Evolutionary conservation across 1,140 invertebrate genomes (phyloP), one percentile per base, ranked within the genome.

Genomic region (Drosophila ogumai): DNA sequence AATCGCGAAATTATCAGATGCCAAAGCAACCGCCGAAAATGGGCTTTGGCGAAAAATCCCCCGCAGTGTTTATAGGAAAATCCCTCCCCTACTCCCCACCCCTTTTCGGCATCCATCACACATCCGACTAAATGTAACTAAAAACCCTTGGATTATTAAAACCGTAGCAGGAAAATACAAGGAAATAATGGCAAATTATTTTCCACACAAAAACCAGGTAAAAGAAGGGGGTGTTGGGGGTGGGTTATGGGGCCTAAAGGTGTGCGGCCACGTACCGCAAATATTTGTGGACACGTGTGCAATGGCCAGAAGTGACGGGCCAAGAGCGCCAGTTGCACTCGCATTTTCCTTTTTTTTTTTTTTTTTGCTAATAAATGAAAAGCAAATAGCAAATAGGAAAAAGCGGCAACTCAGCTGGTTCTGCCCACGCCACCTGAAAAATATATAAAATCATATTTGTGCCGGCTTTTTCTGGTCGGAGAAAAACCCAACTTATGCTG

Each of bases 201-300:
- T 57, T 58, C n/a, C 66, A 41, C 68, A 49, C 43, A 58, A 32
- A 25, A 15, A 22, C 10, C 44, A 1, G 6, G 22, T 3, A 25
- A 28, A 17, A 9, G 25, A 28, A 10, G 46, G 46, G 15, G 25
- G 4, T 15, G 25, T 40, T 43, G 3, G n/a, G 9, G 17, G n/a
- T 3, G 10, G 52, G 34, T 22, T 58, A 71, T 73, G 38, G 43
- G 36, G 52, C 19, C 65, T 34, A 61, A 77, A 78, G 84, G 84
- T 90, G 85, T 88, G 65, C 67, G 72, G 73, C 84, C 84, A 88
- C 84, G 84, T 90, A 81, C 76, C 81, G 82, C 84, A 88, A 88
- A 88, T 88, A 88, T 88, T 88, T 88, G 84, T 84, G 73, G 80
- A 90, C 85, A 90, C 85, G 77, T 90, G 85, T 87, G 79, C 82